These are phyloP conservation scores for Ichneumon xanthorius DNA, from an alignment of 2,888 invertebrate genomes.

Conservation along the genomic window DNA sequence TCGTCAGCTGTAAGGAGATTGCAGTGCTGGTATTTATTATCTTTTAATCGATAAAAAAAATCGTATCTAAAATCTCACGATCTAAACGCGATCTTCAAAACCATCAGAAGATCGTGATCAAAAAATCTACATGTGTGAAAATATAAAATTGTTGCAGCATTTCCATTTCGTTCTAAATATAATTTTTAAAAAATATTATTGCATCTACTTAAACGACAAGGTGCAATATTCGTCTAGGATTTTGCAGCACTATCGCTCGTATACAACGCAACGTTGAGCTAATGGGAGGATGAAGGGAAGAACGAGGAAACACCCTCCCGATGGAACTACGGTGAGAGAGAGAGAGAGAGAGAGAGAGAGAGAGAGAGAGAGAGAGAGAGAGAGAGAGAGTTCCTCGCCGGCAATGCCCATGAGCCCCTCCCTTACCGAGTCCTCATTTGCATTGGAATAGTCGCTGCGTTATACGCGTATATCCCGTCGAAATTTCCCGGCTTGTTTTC, in stretches of 20 bases:
- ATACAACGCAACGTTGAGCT: slow-evolving; percentile 72
- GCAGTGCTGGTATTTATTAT: too few species aligned
- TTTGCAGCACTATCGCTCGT: slow-evolving; percentile 61
- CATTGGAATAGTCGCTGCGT: slow-evolving; percentile 72
- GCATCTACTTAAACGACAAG: neutral
- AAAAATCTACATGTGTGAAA: too few species aligned
- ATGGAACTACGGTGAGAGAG: neutral
- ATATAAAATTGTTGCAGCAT: too few species aligned
- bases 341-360: too few species aligned
- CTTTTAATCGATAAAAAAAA: too few species aligned
- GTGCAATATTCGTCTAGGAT: slow-evolving; percentile 36
- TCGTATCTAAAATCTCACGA: too few species aligned
- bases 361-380: slow-evolving; percentile 36
- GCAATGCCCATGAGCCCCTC: slow-evolving; percentile 43
- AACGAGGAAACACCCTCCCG: slow-evolving; percentile 44
- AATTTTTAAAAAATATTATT: too few species aligned
- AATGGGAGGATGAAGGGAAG: slow-evolving; percentile 65
- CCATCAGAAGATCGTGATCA: too few species aligned
- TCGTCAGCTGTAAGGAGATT: too few species aligned
- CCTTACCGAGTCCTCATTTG: slow-evolving; percentile 72
- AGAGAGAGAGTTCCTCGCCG: slow-evolving; percentile 33
- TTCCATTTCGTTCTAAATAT: too few species aligned
- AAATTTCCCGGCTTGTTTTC: slow-evolving; percentile 73
- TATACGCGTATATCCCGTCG: slow-evolving; percentile 61
- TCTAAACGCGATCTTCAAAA: too few species aligned